phyloP scores from a whole-genome alignment of 1,140 invertebrate genomes.

The Harpegnathos saltator region DNA sequence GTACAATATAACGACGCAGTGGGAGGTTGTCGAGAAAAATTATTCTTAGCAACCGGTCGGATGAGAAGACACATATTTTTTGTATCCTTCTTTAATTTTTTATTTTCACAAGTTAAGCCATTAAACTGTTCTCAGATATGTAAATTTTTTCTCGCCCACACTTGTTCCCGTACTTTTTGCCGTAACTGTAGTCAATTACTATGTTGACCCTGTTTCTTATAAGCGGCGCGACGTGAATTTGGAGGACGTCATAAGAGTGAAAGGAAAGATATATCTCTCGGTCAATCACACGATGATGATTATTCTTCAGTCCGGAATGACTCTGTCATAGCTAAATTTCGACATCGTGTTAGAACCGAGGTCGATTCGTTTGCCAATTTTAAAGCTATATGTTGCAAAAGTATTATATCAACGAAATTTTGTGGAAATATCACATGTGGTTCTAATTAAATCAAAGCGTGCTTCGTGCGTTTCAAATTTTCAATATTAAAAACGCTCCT shows the following conservation, averaged over 20 bases:
- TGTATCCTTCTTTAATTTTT: background rate
- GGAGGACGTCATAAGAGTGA: constrained; percentile 18
- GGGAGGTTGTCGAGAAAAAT: too few relatives aligned
- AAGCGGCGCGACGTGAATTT: background rate
- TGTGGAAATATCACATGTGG: too few relatives aligned
- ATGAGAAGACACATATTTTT: too few relatives aligned
- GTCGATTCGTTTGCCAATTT: background rate
- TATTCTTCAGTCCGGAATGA: background rate
- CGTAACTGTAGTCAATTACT: constrained; percentile 3
- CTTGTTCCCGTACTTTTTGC: background rate
- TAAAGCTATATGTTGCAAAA: too few relatives aligned
- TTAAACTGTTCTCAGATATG: too few relatives aligned
- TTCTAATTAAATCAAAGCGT: too few relatives aligned
- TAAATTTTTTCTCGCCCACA: background rate
- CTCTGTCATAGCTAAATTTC: background rate
- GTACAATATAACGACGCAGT: too few relatives aligned
- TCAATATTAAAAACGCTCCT: too few relatives aligned
- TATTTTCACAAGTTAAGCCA: background rate
- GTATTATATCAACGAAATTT: too few relatives aligned
- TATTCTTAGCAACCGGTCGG: too few relatives aligned
- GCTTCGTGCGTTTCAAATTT: too few relatives aligned
- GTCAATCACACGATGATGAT: background rate
- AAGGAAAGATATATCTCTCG: constrained; percentile 14
- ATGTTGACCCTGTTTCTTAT: background rate
- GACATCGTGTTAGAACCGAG: background rate